Evolutionary conservation across 2,113 vertebrate species (phyloP).

Genomic region (Plectropomus leopardus): DNA sequence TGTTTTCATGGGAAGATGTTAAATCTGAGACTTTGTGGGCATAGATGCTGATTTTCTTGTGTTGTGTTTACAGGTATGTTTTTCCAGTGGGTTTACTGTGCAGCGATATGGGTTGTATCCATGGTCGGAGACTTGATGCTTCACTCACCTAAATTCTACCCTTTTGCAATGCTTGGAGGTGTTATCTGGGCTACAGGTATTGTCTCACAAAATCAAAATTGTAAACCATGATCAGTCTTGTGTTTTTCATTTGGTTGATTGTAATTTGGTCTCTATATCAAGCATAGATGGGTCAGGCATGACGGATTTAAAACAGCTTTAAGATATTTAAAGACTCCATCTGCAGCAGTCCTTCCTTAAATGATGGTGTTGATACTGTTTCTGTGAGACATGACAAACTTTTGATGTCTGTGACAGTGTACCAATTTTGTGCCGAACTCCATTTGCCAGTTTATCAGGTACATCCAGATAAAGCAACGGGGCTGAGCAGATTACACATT

Average conservation of each 20-base stretch:
- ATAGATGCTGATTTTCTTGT: background rate
- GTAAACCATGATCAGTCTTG: no score
- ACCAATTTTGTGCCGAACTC: background rate
- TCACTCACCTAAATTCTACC: slow-evolving; percentile 88
- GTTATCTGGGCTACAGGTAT: slow-evolving; percentile 93
- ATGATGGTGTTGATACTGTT: background rate
- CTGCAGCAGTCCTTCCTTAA: background rate
- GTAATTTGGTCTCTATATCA: background rate
- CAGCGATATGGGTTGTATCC: slow-evolving; percentile 89
- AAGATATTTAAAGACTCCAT: background rate
- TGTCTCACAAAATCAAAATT: background rate
- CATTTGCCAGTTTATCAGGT: background rate
- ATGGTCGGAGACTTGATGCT: slow-evolving; percentile 87
- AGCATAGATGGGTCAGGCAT: no score
- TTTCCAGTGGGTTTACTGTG: slow-evolving; percentile 92
- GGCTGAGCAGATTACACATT: no score
- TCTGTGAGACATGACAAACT: background rate
- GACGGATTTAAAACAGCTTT: no score
- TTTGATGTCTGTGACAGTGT: background rate
- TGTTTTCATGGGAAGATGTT: background rate
- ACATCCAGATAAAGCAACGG: background rate
- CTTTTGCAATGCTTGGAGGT: slow-evolving; percentile 92
- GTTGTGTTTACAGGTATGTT: slow-evolving; percentile 88
- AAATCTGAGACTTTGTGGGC: background rate
- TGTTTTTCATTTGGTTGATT: background rate